Evolutionary conservation across 1,140 invertebrate genomes (phyloP), one percentile per base, ranked within the genome.

Genomic region (Pararge aegeria): DNA sequence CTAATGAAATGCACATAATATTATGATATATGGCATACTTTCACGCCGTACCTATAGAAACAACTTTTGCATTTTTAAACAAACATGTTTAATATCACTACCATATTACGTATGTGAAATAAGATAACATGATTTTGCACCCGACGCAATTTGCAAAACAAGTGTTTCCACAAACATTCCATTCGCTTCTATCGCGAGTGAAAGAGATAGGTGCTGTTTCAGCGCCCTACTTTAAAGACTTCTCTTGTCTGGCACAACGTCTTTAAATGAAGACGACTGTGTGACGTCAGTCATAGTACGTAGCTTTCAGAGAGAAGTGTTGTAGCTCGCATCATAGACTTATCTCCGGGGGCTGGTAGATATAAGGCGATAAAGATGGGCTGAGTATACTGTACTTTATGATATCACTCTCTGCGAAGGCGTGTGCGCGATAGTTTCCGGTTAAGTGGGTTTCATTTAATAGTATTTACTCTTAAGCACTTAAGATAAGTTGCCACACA

Each of bases 241-340:
- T 62, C 78, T 73, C 63, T 55, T 70, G 87, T 87, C 84, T 87
- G 67, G 73, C 75, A 66, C 63, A 73, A 82, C 77, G 78, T 80
- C 76, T 85, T 87, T 69, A 64, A 80, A 68, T 68, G 83, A 72
- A 80, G 78, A 83, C 72, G 68, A 64, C 55, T 70, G 13, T 59
- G 56, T 84, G 76, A 87, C 87, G 84, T 87, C 82, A 82, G 81
- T 87, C 84, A 89, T 89, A 85, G 87, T 89, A 89, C 87, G 87
- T 89, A 89, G 87, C 87, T 89, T 83, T 89, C 75, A 79, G 83
- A 89, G 75, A 74, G 77, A 75, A 80, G 84, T 89, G 63, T 66
- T 86, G 86, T 87, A 89, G 81, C 84, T 89, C 84, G 84, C 75
- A 78, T 86, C 78, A 81, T 64, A 58, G 51, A 55, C 54, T 80